phyloP scores from a whole-genome alignment of 2,888 invertebrate species.

The Aphodius granarius region DNA sequence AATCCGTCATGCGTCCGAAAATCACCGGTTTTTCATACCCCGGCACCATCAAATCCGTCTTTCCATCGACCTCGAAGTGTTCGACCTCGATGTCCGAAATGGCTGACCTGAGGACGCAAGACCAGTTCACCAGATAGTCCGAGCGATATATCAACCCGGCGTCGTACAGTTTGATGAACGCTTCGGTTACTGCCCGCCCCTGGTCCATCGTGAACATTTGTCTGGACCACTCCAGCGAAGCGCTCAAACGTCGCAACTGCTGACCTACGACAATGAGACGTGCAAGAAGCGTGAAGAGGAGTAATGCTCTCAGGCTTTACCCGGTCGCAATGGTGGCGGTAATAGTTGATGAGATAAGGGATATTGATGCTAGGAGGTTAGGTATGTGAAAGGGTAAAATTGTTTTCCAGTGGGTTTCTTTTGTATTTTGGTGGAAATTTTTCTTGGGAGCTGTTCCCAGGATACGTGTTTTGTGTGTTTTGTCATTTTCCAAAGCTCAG shows the following conservation, averaged over 20 bases:
- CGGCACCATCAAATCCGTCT: conserved; percentile 85
- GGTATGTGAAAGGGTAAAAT: not conserved
- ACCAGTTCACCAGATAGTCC: conserved; percentile 97
- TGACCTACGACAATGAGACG: conserved; percentile 45
- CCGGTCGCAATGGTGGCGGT: not conserved
- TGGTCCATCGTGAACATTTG: conserved; percentile 97
- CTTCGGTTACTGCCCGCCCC: conserved; percentile 87
- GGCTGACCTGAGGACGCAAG: conserved; percentile 92
- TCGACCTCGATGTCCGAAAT: conserved; percentile 99
- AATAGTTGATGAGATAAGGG: not conserved
- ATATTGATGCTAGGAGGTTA: not conserved
- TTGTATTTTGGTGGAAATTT: not conserved
- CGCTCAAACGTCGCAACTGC: conserved; percentile 86
- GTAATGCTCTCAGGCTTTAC: not conserved
- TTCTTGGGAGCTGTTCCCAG: too few species aligned
- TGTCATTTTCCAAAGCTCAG: too few species aligned
- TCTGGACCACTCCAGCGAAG: conserved; percentile 93
- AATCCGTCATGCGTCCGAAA: conserved; percentile 90
- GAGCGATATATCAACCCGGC: conserved; percentile 80
- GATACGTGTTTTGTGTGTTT: too few species aligned
- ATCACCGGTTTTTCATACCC: conserved; percentile 85
- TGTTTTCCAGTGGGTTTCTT: not conserved
- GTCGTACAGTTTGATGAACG: conserved; percentile 70
- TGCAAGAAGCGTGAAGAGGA: not conserved
- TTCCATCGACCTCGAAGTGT: conserved; percentile 84